Percentiles rank a stretch among this genome's conserved stretches.
Evolutionary conservation across 2,888 invertebrate genomes (phyloP).

Genomic region (Lapara coniferarum): DNA sequence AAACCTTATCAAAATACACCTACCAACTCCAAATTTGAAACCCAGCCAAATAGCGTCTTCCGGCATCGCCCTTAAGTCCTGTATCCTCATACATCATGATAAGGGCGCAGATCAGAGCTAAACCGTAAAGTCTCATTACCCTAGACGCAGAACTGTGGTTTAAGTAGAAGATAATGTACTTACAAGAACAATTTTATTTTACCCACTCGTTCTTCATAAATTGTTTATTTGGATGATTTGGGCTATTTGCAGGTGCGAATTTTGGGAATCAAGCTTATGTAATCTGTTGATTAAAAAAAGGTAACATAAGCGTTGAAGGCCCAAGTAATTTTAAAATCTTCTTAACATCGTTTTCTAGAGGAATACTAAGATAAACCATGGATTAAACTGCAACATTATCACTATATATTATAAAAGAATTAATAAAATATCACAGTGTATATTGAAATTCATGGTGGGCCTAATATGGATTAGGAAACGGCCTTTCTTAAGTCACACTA

Average conservation of each 20-base stretch:
- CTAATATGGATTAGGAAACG: too few relatives aligned
- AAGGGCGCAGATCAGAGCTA: constrained; percentile 47
- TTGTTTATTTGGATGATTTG: constrained; percentile 10
- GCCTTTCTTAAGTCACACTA: too few relatives aligned
- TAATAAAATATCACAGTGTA: too few relatives aligned
- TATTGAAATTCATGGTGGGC: too few relatives aligned
- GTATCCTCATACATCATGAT: constrained; percentile 53
- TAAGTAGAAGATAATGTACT: constrained; percentile 32
- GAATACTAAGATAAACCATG: too few relatives aligned
- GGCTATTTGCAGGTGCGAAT: not conserved
- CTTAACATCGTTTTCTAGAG: too few relatives aligned
- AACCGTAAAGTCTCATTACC: constrained; percentile 62
- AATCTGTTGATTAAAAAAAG: too few relatives aligned
- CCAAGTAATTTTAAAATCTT: too few relatives aligned
- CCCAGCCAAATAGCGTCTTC: not conserved
- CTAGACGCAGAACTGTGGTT: constrained; percentile 54
- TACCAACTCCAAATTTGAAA: not conserved
- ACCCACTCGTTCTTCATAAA: not conserved
- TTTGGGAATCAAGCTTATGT: too few relatives aligned
- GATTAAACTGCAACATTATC: too few relatives aligned
- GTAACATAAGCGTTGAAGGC: too few relatives aligned
- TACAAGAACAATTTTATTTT: constrained; percentile 10
- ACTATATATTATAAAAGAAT: too few relatives aligned
- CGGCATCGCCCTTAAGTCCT: constrained; percentile 35
- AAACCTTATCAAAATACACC: not conserved